A percentile compares a stretch with the other conserved stretches of the same genome.
Evolutionary conservation across 2,888 invertebrate genomes (phyloP).

Genomic region (Rotaria sp.): DNA sequence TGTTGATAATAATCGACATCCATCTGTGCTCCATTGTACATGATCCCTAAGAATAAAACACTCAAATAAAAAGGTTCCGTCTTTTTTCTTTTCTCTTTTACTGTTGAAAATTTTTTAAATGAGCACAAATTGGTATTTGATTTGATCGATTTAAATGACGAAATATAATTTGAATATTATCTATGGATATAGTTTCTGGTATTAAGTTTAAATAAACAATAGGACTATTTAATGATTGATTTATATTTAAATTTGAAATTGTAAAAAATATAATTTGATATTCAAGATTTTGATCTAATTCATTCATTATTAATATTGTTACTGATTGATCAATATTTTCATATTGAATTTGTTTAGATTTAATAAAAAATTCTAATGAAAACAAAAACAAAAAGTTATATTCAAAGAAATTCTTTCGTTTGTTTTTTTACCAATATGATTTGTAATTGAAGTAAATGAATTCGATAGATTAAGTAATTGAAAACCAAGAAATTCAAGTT

Average conservation of each 20-base stretch:
- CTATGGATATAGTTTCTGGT: not conserved
- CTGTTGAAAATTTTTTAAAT: not conserved
- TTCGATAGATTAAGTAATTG: not conserved
- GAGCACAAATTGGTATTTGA: not conserved
- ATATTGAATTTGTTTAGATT: not conserved
- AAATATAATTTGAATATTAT: not conserved
- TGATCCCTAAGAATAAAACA: not conserved
- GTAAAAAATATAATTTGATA: not conserved
- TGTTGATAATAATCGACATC: conserved; percentile 29
- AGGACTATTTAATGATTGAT: not conserved
- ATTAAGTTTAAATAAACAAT: not conserved
- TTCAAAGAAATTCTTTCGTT: not conserved
- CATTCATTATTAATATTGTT: not conserved
- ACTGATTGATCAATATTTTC: not conserved
- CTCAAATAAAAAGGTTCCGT: not conserved
- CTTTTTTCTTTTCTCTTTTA: not conserved
- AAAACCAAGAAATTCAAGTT: not conserved
- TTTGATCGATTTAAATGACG: not conserved
- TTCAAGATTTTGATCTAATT: not conserved
- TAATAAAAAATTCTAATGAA: not conserved
- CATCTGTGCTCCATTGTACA: conserved; percentile 33
- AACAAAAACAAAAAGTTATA: no score
- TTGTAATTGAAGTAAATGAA: not conserved
- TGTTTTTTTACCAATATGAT: not conserved
- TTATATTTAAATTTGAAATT: not conserved